Conservation (phyloP, 2,888 invertebrate genomes). For the Nomada fabriciana region DNA sequence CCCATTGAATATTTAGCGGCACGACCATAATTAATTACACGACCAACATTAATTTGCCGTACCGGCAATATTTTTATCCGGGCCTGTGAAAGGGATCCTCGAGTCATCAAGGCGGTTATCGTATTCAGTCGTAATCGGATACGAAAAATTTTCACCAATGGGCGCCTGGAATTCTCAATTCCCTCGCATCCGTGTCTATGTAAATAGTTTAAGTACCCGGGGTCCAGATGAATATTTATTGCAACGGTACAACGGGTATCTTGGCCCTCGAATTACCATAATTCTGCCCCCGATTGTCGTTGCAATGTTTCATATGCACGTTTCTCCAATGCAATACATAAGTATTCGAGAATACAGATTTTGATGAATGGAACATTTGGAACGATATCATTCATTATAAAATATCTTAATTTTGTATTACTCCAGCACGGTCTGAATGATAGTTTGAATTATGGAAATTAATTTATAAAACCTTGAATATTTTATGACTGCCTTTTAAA, state of each 20-base stretch:
- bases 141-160: conserved; percentile 46
- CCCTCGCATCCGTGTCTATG: conserved; percentile 50
- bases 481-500: too few relatives aligned
- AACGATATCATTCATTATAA: background rate
- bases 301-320: conserved; percentile 34
- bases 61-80: conserved; percentile 29
- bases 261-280: conserved; percentile 63
- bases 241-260: conserved; percentile 22
- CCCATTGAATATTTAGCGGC: conserved; percentile 17
- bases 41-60: conserved; percentile 37
- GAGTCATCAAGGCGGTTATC: conserved; percentile 50
- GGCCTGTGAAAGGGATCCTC: conserved; percentile 41
- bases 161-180: conserved; percentile 48
- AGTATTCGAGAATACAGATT: background rate
- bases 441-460: too few relatives aligned
- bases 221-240: conserved; percentile 67
- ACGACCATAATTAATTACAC: conserved; percentile 29
- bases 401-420: too few relatives aligned
- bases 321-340: background rate
- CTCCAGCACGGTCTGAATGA: too few relatives aligned
- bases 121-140: conserved; percentile 61
- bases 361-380: background rate
- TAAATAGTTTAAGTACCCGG: conserved; percentile 58
- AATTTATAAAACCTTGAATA: too few relatives aligned
- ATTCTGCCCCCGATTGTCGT: conserved; percentile 52